These are phyloP conservation scores for Lottia scabra DNA, from an alignment of 2,888 invertebrate species.

Conservation along the genomic window DNA sequence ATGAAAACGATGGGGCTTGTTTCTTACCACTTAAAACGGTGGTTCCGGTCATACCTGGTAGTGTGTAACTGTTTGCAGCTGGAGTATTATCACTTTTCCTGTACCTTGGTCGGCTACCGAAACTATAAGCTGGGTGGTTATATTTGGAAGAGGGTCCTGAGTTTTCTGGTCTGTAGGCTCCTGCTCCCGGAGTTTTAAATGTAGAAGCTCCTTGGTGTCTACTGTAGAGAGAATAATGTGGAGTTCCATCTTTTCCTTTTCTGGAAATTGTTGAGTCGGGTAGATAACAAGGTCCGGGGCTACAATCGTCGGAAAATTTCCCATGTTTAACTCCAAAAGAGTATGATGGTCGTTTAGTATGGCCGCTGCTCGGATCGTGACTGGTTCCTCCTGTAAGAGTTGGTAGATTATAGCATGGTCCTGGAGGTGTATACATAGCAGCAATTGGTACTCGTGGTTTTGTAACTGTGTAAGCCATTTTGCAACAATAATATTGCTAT, in stretches of 20 bases:
- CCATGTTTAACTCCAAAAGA: slow-evolving; percentile 45
- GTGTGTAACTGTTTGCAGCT: slow-evolving; percentile 64
- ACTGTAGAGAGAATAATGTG: slow-evolving; percentile 56
- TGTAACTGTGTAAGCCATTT: slow-evolving; percentile 50
- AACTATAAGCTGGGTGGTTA: slow-evolving; percentile 60
- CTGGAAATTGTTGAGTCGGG: slow-evolving; percentile 40
- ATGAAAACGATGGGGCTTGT: slow-evolving; percentile 83
- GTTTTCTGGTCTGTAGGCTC: slow-evolving; percentile 48
- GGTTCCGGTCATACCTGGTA: slow-evolving; percentile 64
- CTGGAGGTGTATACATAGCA: slow-evolving; percentile 55
- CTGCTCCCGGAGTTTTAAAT: slow-evolving; percentile 53
- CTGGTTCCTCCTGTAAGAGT: slow-evolving; percentile 47
- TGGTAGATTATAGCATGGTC: slow-evolving; percentile 57
- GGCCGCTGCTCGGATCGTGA: slow-evolving; percentile 55
- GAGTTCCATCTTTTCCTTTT: slow-evolving; percentile 53
- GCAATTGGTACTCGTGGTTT: slow-evolving; percentile 53
- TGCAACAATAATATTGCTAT: background rate
- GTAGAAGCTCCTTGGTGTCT: slow-evolving; percentile 35
- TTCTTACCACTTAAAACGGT: slow-evolving; percentile 62
- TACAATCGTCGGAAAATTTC: slow-evolving; percentile 38
- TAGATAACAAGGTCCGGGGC: slow-evolving; percentile 44
- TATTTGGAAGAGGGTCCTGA: slow-evolving; percentile 51
- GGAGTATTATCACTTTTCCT: slow-evolving; percentile 56
- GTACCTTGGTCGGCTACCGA: slow-evolving; percentile 48
- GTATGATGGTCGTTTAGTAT: slow-evolving; percentile 46